Evolutionary conservation across 2,888 invertebrate genomes (phyloP).

Genomic region (Cerceris rybyensis): DNA sequence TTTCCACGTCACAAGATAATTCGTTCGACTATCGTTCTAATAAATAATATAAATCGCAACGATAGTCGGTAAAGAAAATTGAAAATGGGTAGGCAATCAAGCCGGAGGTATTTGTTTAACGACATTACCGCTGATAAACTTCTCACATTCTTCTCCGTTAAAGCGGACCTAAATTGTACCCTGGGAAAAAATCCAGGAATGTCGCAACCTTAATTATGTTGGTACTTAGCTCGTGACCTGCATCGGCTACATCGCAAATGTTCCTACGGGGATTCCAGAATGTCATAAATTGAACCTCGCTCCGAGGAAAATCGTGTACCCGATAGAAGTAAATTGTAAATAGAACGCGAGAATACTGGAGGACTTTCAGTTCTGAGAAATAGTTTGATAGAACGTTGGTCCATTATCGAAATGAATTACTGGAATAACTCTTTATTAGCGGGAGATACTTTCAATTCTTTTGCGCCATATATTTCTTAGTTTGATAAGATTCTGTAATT

Average conservation of each 20-base stretch:
- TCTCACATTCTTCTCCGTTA: constrained; percentile 1
- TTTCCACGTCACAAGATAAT: no score
- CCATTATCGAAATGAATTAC: no score
- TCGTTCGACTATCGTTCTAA: no score
- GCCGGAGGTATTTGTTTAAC: background rate
- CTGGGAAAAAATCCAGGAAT: constrained; percentile 26
- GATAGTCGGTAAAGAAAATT: background rate
- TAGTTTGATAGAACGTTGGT: no score
- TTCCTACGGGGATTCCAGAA: constrained; percentile 13
- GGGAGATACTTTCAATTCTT: no score
- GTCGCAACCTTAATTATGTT: constrained; percentile 30
- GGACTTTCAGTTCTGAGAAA: no score
- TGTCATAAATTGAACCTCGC: constrained; percentile 26
- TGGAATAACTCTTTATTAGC: no score
- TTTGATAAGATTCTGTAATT: no score
- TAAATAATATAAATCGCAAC: no score
- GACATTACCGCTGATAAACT: background rate
- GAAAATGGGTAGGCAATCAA: background rate
- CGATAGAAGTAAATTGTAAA: background rate
- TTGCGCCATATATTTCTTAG: no score
- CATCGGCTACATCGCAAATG: constrained; percentile 12
- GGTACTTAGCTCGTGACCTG: constrained; percentile 26
- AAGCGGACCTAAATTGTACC: constrained; percentile 2
- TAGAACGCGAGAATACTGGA: background rate
- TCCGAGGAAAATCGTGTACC: constrained; percentile 21